Conservation (phyloP, 2,888 invertebrate genomes). For the Aproaerema taeniolella region DNA sequence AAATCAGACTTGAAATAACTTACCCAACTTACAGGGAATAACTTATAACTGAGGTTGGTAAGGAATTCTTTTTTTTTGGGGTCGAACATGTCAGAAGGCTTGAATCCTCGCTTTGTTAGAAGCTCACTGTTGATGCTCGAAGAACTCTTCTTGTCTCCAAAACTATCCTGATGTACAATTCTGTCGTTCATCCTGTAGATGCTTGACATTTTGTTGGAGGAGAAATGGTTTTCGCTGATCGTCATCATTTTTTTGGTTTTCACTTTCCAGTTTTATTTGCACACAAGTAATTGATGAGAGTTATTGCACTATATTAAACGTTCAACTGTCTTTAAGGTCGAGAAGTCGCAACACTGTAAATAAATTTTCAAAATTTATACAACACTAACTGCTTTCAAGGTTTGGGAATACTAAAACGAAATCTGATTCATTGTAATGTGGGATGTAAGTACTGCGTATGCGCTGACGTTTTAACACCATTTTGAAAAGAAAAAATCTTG, state of each 20-base stretch:
- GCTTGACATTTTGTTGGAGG: conserved; percentile 71
- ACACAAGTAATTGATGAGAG: too few species aligned
- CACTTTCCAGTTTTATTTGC: conserved; percentile 24
- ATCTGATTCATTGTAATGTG: conserved; percentile 8
- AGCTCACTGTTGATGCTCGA: conserved; percentile 77
- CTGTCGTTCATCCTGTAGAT: conserved; percentile 70
- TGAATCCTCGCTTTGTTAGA: conserved; percentile 86
- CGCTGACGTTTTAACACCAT: too few species aligned
- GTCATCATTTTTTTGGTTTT: conserved; percentile 62
- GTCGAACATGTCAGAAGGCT: conserved; percentile 91
- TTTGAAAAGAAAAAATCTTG: too few species aligned
- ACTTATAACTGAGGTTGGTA: conserved; percentile 86
- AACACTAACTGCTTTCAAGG: not conserved
- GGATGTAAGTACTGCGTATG: conserved; percentile 4
- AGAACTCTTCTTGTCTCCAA: conserved; percentile 67
- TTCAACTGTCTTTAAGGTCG: not conserved
- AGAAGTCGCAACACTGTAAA: conserved; percentile 5
- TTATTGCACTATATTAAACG: conserved; percentile 19
- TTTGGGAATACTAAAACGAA: conserved; percentile 1
- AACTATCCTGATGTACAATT: conserved; percentile 64
- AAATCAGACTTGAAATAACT: conserved; percentile 54
- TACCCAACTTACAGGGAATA: conserved; percentile 90
- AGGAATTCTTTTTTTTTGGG: conserved; percentile 89
- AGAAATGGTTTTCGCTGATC: conserved; percentile 72
- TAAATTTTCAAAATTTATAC: not conserved